Evolutionary conservation across 1,140 invertebrate species (phyloP).

Genomic region (Cherax quadricarinatus): DNA sequence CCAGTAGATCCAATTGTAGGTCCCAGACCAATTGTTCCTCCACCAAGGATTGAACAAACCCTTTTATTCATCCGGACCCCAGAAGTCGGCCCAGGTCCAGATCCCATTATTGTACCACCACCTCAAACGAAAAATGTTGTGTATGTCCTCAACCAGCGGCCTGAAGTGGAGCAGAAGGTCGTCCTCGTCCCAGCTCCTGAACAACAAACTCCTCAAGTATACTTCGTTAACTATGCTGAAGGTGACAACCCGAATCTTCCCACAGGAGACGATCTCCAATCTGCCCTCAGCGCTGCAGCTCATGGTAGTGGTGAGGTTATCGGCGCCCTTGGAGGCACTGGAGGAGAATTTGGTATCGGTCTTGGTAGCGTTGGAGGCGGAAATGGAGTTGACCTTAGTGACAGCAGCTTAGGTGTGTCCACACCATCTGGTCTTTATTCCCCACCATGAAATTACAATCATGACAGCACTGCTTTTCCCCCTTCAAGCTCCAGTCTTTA

Average conservation of each 20-base stretch:
- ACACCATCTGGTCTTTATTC: slow-evolving; percentile 14
- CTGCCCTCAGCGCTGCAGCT: slow-evolving; percentile 55
- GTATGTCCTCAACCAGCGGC: slow-evolving; percentile 69
- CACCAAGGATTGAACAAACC: slow-evolving; percentile 65
- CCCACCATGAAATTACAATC: neutral
- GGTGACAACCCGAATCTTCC: slow-evolving; percentile 68
- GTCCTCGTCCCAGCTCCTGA: slow-evolving; percentile 59
- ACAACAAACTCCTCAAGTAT: slow-evolving; percentile 59
- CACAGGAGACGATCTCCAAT: slow-evolving; percentile 60
- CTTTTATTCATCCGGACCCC: slow-evolving; percentile 68
- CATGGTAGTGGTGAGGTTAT: slow-evolving; percentile 37
- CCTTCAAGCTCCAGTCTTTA: no score
- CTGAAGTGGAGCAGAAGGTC: slow-evolving; percentile 51
- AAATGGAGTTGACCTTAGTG: neutral
- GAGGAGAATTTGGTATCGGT: neutral
- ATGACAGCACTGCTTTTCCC: no score
- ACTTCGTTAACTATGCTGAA: slow-evolving; percentile 65
- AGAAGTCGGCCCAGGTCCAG: slow-evolving; percentile 17
- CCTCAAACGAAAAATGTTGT: slow-evolving; percentile 70
- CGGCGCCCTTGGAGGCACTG: neutral
- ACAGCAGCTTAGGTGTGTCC: neutral
- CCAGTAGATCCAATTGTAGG: slow-evolving; percentile 31
- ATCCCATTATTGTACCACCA: slow-evolving; percentile 70
- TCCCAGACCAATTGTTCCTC: slow-evolving; percentile 35
- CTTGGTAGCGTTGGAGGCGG: neutral